Base-by-base conservation (phyloP, 1,140 invertebrate genomes). In the Brachionus paranguensis region DNA sequence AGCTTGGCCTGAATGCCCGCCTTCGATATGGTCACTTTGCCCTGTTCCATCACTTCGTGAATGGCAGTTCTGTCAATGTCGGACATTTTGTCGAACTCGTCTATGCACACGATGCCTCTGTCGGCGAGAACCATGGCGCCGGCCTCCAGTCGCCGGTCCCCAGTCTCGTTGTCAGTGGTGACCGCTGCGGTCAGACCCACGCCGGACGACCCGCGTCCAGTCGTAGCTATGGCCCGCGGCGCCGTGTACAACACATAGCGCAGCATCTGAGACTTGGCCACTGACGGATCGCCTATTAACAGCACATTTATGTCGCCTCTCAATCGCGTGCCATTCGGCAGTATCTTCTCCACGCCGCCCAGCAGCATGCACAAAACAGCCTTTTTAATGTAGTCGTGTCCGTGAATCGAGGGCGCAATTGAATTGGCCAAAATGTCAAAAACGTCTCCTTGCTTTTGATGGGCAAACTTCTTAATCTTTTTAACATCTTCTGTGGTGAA, bases 1-100 rank as follows among this genome's bases (percentile, higher is more conserved):
- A 99, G 92, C 72, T 95, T 93, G 1, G 97, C 97, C 88, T 99
- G 97, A 86, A 99, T 98, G 24, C 98, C 98, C 72, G 97, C 97
- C 91, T 99, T 99, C 7, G 97, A 94, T 86, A 99, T 98, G 5
- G 97, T 99, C 1, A 99, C 97, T 86, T 95, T 91, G 5, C 91
- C 91, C 86, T 91, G 91, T 87, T 91, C 91, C 91, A 91, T 91
- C 3, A 99, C 96, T 92, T 99, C 97, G 88, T 99, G 98, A 85
- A 99, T 99, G 27, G 97, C 96, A 14, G 97, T 99, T 86, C 97
- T 91, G 91, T 99, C 97, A 81, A 98, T 95, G 88, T 99, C 98
- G n/a, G 96, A 96, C 98, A 99, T 99, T 91, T 99, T 99, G 90
- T 99, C 97, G 90, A 99, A 99, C 91, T 99, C 97, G 90, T 99